Conservation (phyloP, 2,797 vertebrate genomes). For the Danionella dracula region DNA sequence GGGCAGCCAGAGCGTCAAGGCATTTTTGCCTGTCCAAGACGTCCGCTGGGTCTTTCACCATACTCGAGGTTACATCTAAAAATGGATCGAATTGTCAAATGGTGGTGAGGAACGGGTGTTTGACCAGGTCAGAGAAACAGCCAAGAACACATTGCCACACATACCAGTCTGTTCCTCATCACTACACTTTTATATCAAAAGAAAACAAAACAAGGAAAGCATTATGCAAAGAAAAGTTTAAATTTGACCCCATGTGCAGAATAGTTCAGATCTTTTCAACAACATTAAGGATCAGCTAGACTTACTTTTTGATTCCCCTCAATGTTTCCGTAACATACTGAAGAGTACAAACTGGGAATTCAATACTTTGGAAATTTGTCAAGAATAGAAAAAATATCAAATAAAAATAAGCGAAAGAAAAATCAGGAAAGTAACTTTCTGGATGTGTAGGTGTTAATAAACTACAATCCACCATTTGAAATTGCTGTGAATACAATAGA, state of each 20-base stretch:
- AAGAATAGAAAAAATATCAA: too few species aligned
- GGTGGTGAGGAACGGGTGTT: conserved; percentile 99
- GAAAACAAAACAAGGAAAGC: background rate
- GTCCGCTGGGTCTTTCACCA: conserved; percentile 99
- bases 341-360: too few species aligned
- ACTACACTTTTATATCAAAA: conserved; percentile 4
- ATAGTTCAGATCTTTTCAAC: conserved; percentile 14
- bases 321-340: too few species aligned
- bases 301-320: background rate
- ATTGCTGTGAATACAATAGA: background rate
- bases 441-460: too few species aligned
- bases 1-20: conserved; percentile 99
- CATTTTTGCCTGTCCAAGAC: conserved; percentile 99
- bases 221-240: conserved; percentile 31
- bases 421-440: background rate
- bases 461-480: conserved; percentile 7
- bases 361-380: too few species aligned
- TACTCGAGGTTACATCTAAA: conserved; percentile 99
- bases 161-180: conserved; percentile 72
- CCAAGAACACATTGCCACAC: conserved; percentile 93
- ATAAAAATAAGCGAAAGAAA: too few species aligned
- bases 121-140: conserved; percentile 98
- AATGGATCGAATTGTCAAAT: conserved; percentile 99
- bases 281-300: conserved; percentile 15
- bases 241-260: conserved; percentile 26